These are phyloP conservation scores for Abrostola triplasia DNA, from an alignment of 2,888 invertebrate genomes.

Conservation along the genomic window DNA sequence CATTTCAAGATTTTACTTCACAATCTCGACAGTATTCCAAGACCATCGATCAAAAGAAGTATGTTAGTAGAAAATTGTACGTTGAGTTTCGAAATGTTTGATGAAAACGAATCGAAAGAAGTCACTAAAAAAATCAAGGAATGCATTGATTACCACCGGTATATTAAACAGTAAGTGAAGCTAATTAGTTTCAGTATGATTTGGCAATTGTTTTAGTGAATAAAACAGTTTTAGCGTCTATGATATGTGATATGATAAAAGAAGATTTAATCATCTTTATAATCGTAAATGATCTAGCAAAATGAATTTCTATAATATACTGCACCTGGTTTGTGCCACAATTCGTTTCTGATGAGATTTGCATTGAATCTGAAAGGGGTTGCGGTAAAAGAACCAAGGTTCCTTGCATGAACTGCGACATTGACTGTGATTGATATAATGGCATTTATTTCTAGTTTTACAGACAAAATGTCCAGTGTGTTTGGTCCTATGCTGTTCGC, in stretches of 20 bases:
- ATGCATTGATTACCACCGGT: conserved; percentile 43
- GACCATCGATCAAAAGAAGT: conserved; percentile 13
- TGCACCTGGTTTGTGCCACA: no score
- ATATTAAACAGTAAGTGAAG: conserved; percentile 48
- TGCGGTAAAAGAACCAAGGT: no score
- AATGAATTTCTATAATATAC: neutral
- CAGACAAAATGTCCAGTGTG: conserved; percentile 37
- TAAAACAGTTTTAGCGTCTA: no score
- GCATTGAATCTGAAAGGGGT: no score
- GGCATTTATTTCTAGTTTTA: conserved; percentile 32
- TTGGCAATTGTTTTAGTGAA: no score
- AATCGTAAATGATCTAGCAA: neutral
- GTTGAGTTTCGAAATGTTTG: conserved; percentile 22
- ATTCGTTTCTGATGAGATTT: no score
- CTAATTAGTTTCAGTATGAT: neutral
- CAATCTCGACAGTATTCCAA: conserved; percentile 42
- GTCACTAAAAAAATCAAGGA: conserved; percentile 28
- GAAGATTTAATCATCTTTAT: neutral
- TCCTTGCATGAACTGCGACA: no score
- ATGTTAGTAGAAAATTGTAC: neutral
- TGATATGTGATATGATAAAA: no score
- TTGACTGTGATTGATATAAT: neutral
- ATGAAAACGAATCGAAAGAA: conserved; percentile 27
- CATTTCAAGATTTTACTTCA: conserved; percentile 51
- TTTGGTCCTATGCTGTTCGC: conserved; percentile 49